Percentiles rank a stretch among this genome's conserved stretches.
Evolutionary conservation across 2,113 vertebrate genomes (phyloP).

Genomic region (Aplodontia rufa): DNA sequence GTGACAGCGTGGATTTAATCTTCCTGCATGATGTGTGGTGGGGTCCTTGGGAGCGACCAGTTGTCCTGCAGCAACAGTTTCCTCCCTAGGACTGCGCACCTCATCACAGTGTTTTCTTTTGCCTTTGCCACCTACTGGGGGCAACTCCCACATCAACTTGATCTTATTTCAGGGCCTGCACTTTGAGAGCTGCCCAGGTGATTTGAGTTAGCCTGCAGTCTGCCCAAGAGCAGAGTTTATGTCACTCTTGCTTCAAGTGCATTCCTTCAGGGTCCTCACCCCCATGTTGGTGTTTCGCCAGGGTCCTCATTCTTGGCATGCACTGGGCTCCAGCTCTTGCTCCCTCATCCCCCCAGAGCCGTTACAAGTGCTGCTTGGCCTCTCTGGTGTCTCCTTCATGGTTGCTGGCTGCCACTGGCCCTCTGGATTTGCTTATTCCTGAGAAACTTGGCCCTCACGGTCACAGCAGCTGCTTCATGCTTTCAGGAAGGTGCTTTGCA

Average conservation of each 20-base stretch:
- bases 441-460: fast-evolving
- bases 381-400: neutral
- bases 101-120: neutral
- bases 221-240: no score
- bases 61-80: neutral
- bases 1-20: no score
- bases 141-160: neutral
- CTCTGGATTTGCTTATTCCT: neutral
- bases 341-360: fast-evolving
- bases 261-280: neutral
- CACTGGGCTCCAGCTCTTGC: neutral
- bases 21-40: no score
- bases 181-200: neutral
- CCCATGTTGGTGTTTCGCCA: neutral
- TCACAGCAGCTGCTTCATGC: neutral
- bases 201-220: neutral
- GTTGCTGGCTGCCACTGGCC: fast-evolving
- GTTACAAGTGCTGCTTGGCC: fast-evolving
- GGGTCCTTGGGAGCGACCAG: no score
- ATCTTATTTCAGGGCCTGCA: neutral
- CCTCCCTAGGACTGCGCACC: no score
- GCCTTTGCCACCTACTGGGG: neutral
- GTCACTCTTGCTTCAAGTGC: neutral
- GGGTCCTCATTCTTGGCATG: neutral
- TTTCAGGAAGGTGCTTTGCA: neutral